Base-by-base conservation (phyloP, 2,888 invertebrate genomes). In the Trypoxylon attenuatum region DNA sequence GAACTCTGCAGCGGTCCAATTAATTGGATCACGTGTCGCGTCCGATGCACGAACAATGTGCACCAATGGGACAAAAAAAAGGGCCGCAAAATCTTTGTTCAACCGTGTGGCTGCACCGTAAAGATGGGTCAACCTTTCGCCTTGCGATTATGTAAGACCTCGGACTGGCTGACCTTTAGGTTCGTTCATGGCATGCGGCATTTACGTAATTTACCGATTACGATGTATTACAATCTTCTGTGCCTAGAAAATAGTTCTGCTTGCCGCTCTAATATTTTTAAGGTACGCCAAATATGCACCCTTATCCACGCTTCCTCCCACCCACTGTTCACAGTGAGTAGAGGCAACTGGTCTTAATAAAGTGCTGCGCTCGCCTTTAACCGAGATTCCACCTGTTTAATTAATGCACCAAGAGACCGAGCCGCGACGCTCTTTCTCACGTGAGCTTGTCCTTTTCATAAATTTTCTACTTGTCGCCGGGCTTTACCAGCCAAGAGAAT, bases 61-160 rank as follows among this genome's bases (percentile, higher is more conserved):
- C n/a, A 33, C n/a, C 62, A 21, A 55, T 41, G 73, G 60, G 63
- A 60, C 66, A 56, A 43, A 60, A 73, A 69, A 67, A 79, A 69
- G 61, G 69, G 51, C 65, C 54, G 65, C 68, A 74, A 73, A 77
- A 78, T 69, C 78, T 76, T 75, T 76, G 77, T 80, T 78, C 62
- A 77, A 66, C 67, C 74, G 73, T 70, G 76, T 78, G 81, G 70
- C 77, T 78, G 78, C 77, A 69, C 73, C 75, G 76, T 70, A 78
- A 80, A 82, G 82, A 83, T 83, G 83, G 80, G 77, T 81, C 83
- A 83, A 83, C 83, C 83, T 83, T 83, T 83, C 83, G 83, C 82
- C 82, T 83, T 78, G 81, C 78, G 82, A 82, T 83, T 83, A 83
- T 83, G 83, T 83, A 83, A 83, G 82, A 72, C 80, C 83, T 81